Conservation (phyloP, 2,113 vertebrate species). For the Limanda limanda region DNA sequence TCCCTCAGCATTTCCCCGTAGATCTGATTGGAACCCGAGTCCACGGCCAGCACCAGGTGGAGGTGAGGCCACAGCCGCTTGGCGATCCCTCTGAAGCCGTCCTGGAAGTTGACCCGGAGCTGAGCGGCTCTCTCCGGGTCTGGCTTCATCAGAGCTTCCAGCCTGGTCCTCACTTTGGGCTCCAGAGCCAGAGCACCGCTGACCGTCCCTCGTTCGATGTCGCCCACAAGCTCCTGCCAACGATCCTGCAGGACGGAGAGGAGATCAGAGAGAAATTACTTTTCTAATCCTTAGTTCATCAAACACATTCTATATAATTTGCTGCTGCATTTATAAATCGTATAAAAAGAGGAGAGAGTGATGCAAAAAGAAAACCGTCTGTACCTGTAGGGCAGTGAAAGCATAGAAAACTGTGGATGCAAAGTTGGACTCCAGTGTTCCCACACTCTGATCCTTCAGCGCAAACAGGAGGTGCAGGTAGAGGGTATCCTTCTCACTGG, state of each 20-base stretch:
- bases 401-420: conserved; percentile 84
- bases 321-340: background rate
- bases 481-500: conserved; percentile 75
- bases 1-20: conserved; percentile 82
- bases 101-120: conserved; percentile 78
- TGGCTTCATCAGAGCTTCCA: conserved; percentile 74
- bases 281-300: conserved; percentile 17
- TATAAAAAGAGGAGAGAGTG: background rate
- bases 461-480: conserved; percentile 89
- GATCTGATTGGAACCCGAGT: conserved; percentile 84
- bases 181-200: conserved; percentile 76
- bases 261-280: conserved; percentile 24
- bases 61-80: conserved; percentile 89
- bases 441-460: conserved; percentile 80
- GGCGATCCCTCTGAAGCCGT: conserved; percentile 85
- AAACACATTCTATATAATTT: background rate
- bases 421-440: conserved; percentile 86
- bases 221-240: conserved; percentile 84
- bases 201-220: conserved; percentile 83
- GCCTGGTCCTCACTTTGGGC: conserved; percentile 61
- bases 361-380: background rate
- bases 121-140: conserved; percentile 81
- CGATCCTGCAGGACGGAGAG: conserved; percentile 37
- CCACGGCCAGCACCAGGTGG: conserved; percentile 86
- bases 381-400: conserved; percentile 83